Evolutionary conservation across 2,888 invertebrate species (phyloP).

Genomic region (Melanostoma mellinum): DNA sequence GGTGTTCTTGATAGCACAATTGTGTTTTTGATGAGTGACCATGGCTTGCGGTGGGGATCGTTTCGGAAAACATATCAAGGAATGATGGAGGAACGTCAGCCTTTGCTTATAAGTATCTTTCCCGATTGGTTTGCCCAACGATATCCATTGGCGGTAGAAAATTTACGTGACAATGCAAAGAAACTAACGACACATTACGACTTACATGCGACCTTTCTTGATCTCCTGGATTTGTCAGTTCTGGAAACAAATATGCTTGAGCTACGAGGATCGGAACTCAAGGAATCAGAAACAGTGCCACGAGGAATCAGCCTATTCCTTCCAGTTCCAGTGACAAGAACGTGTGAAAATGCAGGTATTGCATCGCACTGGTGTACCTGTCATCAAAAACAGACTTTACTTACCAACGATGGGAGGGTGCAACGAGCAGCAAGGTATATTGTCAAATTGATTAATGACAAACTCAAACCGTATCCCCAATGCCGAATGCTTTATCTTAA

Average conservation of each 20-base stretch:
- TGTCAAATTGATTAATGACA: constrained; percentile 86
- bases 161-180: constrained; percentile 86
- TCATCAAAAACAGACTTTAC: constrained; percentile 85
- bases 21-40: constrained; percentile 91
- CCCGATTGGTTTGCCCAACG: constrained; percentile 88
- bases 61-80: constrained; percentile 92
- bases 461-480: constrained; percentile 84
- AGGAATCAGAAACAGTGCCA: constrained; percentile 81
- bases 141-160: constrained; percentile 85
- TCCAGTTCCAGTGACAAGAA: constrained; percentile 87
- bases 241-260: constrained; percentile 82
- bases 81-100: constrained; percentile 93
- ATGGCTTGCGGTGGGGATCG: constrained; percentile 93
- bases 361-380: constrained; percentile 95
- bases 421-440: constrained; percentile 85
- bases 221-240: constrained; percentile 84
- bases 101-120: constrained; percentile 88
- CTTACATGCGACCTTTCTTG: constrained; percentile 89
- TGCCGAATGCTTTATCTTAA: constrained; percentile 87
- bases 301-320: constrained; percentile 90
- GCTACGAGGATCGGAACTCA: constrained; percentile 78
- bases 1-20: constrained; percentile 85
- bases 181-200: constrained; percentile 93
- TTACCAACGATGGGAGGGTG: constrained; percentile 83
- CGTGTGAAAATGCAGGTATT: constrained; percentile 90